Conservation (phyloP, 2,888 invertebrate genomes). For the Celastrina argiolus region DNA sequence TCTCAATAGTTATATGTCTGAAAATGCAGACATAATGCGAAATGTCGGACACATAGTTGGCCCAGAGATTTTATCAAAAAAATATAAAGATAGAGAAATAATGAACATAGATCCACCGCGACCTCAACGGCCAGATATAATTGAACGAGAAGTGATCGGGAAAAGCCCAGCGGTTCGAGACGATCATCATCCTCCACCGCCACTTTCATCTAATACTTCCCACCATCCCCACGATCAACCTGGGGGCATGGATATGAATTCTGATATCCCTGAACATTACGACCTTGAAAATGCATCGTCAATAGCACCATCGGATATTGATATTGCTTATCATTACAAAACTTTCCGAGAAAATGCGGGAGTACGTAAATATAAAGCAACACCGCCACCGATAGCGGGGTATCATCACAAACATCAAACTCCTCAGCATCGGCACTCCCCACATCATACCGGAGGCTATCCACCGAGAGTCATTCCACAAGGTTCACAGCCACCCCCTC, state of each 20-base stretch:
- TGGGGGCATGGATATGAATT: constrained; percentile 84
- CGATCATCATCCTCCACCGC: constrained; percentile 88
- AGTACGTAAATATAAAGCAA: constrained; percentile 91
- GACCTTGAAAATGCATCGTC: constrained; percentile 98
- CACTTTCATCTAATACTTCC: constrained; percentile 83
- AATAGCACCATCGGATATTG: constrained; percentile 97
- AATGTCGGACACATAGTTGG: constrained; percentile 88
- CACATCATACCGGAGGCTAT: constrained; percentile 85
- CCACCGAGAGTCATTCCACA: constrained; percentile 85
- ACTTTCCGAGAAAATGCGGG: constrained; percentile 92
- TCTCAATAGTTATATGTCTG: constrained; percentile 83
- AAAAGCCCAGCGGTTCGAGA: constrained; percentile 89
- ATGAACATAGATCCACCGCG: constrained; percentile 84
- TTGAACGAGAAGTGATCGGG: constrained; percentile 91
- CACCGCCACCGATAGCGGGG: constrained; percentile 87
- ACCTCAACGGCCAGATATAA: constrained; percentile 94
- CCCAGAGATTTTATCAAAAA: constrained; percentile 91
- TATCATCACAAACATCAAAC: constrained; percentile 87
- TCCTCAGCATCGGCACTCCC: constrained; percentile 86
- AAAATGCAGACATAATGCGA: constrained; percentile 85
- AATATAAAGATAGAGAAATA: constrained; percentile 92
- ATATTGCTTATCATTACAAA: constrained; percentile 97
- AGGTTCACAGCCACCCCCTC: constrained; percentile 81
- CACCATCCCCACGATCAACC: constrained; percentile 86
- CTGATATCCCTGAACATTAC: constrained; percentile 93